Evolutionary conservation across 2,797 vertebrate species (phyloP).

Genomic region (Oophaga sylvatica): DNA sequence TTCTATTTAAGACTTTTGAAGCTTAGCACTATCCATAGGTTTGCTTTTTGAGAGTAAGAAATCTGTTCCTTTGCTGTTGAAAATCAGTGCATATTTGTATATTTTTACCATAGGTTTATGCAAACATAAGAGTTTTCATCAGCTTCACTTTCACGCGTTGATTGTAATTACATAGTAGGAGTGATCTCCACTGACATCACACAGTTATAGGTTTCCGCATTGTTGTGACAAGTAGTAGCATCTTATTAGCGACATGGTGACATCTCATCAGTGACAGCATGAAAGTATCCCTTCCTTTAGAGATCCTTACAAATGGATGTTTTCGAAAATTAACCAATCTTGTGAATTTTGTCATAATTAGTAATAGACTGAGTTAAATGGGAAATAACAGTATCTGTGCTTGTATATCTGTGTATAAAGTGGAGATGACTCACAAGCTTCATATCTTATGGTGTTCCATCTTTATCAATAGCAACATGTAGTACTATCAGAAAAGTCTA

Average conservation of each 20-base stretch:
- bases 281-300: constrained; percentile 8
- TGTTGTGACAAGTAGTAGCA: constrained; percentile 43
- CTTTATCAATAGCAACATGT: neutral
- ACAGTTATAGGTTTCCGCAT: constrained; percentile 36
- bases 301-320: constrained; percentile 16
- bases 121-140: constrained; percentile 40
- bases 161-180: constrained; percentile 56
- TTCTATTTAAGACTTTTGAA: neutral
- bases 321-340: constrained; percentile 23
- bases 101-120: constrained; percentile 35
- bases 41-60: neutral
- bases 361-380: neutral
- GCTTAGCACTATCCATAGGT: neutral
- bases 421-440: neutral
- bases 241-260: constrained; percentile 26
- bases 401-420: neutral
- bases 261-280: constrained; percentile 8
- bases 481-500: neutral
- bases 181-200: constrained; percentile 41
- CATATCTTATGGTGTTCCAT: neutral
- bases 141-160: constrained; percentile 40
- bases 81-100: constrained; percentile 17
- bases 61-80: neutral
- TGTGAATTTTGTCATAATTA: constrained; percentile 14
- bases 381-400: neutral